Evolutionary conservation across 2,888 invertebrate species (phyloP), one percentile per base, ranked within the genome.

Genomic region (Synergus japonicus): DNA sequence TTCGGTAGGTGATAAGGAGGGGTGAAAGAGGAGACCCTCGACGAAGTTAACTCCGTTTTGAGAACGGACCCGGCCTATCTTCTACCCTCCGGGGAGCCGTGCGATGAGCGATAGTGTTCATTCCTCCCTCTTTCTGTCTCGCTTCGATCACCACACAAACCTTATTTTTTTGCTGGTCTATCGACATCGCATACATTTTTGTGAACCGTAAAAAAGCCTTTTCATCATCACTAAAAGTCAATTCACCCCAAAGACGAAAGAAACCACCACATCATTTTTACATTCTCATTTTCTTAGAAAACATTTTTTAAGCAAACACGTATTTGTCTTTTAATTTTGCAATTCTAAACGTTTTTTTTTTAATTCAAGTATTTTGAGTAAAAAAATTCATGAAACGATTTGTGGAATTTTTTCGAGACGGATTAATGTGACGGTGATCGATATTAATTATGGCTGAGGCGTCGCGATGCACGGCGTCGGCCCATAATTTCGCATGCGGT

Each of bases 1-100:
- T 91, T 91, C 88, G 90, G 89, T 89, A 87, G 89, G 90, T 90
- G 91, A 91, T 91, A 91, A 91, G 90, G 87, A 87, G 88, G 86
- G 79, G 81, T 81, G 69, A 81, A 83, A 82, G 85, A 82, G 82
- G 82, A 83, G 83, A 80, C 85, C 84, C 85, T 85, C 81, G 78
- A 76, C 80, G 37, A 79, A 82, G 80, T 81, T 78, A 81, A 82
- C 78, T 83, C 79, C 82, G 81, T 79, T 82, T 83, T 64, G 81
- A 81, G 37, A 83, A 77, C 81, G 79, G 67, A 80, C 82, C 82
- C 83, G 66, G 85, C 84, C 85, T 89, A 88, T 90, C 88, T 87
- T 85, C 77, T 78, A 85, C 86, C 84, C 91, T 86, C 89, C 76
- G 46, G 90, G 88, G 90, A 89, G 80, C 81, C 83, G 78, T 84